Base-by-base conservation (phyloP, 2,113 vertebrate species). In the Butorides virescens region DNA sequence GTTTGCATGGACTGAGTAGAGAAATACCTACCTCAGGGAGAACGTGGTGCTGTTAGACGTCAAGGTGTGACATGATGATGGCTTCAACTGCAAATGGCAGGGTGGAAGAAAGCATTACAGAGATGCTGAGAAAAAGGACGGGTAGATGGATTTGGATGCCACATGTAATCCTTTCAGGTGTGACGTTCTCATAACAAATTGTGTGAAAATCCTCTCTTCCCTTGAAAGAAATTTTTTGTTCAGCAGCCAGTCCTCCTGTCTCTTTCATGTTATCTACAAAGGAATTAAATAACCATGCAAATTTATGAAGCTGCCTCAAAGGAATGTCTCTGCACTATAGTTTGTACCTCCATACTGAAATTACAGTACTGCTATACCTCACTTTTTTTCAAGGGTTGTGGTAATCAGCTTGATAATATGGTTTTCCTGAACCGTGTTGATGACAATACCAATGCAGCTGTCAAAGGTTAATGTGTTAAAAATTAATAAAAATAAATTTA, bases 251-350 rank as follows among this genome's bases (percentile, higher is more conserved):
- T 6, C 61, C 8, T 92, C 47, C n/a, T 50, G 22, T 47, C 10
- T 73, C 49, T 94, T 90, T 91, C 56, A 79, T 88, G 58, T 86
- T 86, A 88, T 20, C 71, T 93, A 70, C 46, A 93, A 92, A 90
- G 19, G 80, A 79, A 62, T 62, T 85, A 93, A 92, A 90, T 68
- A 90, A 79, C 27, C 59, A 76, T 59, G 49, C 22, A 95, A 79
- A 91, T 53, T 73, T 73, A 70, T 66, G 58, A 74, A 95, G 71
- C 32, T 68, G 13, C 32, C 87, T 93, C 52, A 92, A 73, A 96
- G 46, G 74, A 93, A 50, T 15, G 3, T 73, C 30, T 75, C 29
- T 93, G 29, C 12, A 30, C 18, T 76, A 27, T 27, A 88, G 9
- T 52, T 78, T 71, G 32, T 70, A 59, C 9, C 27, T 89, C 30